Evolutionary conservation across 1,140 invertebrate genomes (phyloP).

Genomic region (Bombus vancouverensis): DNA sequence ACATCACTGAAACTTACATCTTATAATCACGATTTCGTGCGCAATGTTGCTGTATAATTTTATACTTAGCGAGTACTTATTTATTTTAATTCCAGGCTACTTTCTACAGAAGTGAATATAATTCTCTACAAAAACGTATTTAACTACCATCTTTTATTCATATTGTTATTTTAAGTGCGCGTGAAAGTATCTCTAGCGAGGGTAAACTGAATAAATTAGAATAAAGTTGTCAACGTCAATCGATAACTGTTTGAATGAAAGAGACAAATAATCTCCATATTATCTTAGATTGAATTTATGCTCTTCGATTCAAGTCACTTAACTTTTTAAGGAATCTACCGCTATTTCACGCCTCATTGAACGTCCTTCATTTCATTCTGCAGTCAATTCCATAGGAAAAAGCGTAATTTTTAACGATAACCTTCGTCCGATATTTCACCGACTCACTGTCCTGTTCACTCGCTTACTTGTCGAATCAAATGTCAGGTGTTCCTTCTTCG

Average conservation of each 20-base stretch:
- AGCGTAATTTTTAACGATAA: slow-evolving; percentile 40
- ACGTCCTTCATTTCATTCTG: slow-evolving; percentile 52
- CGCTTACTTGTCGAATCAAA: slow-evolving; percentile 25
- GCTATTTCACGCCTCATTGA: slow-evolving; percentile 39
- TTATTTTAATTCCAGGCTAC: neutral
- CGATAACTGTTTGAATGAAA: neutral
- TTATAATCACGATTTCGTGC: neutral
- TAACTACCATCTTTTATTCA: too few species aligned
- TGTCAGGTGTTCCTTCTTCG: slow-evolving; percentile 33
- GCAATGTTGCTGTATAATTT: neutral
- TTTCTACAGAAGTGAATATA: neutral
- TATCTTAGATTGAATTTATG: neutral
- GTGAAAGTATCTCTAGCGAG: too few species aligned
- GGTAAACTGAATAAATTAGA: too few species aligned
- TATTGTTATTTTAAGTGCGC: too few species aligned
- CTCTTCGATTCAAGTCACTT: neutral
- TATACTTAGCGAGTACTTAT: neutral
- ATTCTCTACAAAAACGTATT: neutral
- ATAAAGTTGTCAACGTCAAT: too few species aligned
- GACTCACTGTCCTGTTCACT: slow-evolving; percentile 16
- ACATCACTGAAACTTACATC: neutral
- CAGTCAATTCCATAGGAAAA: slow-evolving; percentile 39
- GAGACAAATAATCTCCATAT: neutral
- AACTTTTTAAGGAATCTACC: neutral
- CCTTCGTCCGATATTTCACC: slow-evolving; percentile 11